A percentile compares a stretch with the other conserved stretches of the same genome.
Conservation (phyloP, 2,888 invertebrate genomes). For the Troilus luridus region DNA sequence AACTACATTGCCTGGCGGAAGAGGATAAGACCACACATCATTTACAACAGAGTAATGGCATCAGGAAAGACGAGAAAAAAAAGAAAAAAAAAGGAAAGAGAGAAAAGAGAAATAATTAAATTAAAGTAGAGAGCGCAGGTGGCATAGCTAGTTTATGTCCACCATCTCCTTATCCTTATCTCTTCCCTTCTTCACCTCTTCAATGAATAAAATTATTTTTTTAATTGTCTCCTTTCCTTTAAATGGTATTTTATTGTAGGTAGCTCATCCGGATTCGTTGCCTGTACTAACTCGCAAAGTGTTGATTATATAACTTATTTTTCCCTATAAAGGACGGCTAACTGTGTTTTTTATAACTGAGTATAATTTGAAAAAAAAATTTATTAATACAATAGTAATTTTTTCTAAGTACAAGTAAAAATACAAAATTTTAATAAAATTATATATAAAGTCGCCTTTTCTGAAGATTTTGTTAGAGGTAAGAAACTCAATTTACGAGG, state of each 20-base stretch:
- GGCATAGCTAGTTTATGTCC: constrained; percentile 10
- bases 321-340: too few species aligned
- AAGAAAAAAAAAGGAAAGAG: not conserved
- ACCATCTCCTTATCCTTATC: constrained; percentile 7
- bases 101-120: constrained; percentile 30
- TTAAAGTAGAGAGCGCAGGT: not conserved
- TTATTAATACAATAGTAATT: not conserved
- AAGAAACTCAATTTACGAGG: too few species aligned
- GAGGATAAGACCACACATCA: constrained; percentile 33
- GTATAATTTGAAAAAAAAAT: not conserved
- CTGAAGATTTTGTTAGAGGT: too few species aligned
- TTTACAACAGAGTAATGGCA: not conserved
- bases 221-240: constrained; percentile 4
- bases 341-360: not conserved
- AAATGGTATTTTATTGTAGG: not conserved
- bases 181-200: not conserved
- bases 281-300: not conserved
- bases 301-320: not conserved
- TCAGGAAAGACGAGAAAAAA: not conserved
- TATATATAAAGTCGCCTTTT: too few species aligned
- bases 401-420: not conserved
- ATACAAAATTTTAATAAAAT: not conserved
- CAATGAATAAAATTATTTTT: constrained; percentile 44
- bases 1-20: not conserved
- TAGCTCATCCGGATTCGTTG: not conserved